Percentiles rank a stretch among this genome's conserved stretches.
Evolutionary conservation across 2,113 vertebrate species (phyloP).

Genomic region (Bubo bubo): DNA sequence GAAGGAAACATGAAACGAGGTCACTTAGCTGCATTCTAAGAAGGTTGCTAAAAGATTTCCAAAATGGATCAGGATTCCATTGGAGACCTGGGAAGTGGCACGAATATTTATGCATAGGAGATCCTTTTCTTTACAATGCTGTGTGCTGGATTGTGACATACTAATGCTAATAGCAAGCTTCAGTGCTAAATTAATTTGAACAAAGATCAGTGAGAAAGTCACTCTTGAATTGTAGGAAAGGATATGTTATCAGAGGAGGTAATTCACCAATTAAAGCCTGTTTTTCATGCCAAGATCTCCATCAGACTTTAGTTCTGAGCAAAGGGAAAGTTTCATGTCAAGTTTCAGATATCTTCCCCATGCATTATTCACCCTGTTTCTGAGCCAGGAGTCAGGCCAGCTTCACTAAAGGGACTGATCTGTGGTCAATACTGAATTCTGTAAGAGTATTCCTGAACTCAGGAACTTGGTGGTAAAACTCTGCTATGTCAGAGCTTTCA

Average conservation of each 20-base stretch:
- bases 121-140: not conserved
- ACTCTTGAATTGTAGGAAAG: not conserved
- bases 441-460: not conserved
- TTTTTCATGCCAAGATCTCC: not conserved
- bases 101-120: not conserved
- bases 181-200: not conserved
- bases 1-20: not conserved
- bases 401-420: not conserved
- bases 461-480: not conserved
- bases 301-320: not conserved
- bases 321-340: not conserved
- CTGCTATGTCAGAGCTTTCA: not conserved
- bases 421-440: not conserved
- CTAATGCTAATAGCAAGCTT: not conserved
- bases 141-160: not conserved
- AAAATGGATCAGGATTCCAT: not conserved
- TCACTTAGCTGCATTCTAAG: not conserved
- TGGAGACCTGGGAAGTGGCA: not conserved
- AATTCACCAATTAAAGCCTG: not conserved
- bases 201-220: not conserved
- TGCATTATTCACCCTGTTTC: not conserved
- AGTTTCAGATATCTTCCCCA: not conserved
- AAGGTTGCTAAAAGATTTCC: not conserved
- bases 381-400: not conserved
- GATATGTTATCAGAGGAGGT: not conserved